Conservation (phyloP, 1,140 invertebrate genomes). For the Conopomorpha cramerella region DNA sequence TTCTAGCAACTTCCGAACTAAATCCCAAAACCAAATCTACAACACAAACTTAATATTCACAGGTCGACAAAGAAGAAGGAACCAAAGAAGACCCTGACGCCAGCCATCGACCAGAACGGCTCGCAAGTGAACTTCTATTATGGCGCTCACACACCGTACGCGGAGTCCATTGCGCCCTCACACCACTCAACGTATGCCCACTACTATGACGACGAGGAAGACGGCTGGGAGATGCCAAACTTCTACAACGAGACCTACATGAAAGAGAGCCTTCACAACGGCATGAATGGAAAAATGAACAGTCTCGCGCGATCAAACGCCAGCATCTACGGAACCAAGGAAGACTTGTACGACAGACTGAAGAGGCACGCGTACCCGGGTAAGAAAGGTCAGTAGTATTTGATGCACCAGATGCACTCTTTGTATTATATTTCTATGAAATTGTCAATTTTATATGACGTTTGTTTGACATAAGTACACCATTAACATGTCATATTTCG, state of each 20-base stretch:
- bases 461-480: too few relatives aligned
- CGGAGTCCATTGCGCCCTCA: constrained; percentile 91
- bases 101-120: constrained; percentile 84
- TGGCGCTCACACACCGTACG: constrained; percentile 87
- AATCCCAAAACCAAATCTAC: background rate
- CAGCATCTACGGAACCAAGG: constrained; percentile 93
- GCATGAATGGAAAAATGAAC: constrained; percentile 79
- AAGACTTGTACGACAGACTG: constrained; percentile 93
- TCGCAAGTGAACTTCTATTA: constrained; percentile 97
- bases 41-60: constrained; percentile 8
- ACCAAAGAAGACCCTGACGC: constrained; percentile 85
- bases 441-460: too few relatives aligned
- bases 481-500: too few relatives aligned
- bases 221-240: constrained; percentile 97
- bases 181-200: constrained; percentile 95
- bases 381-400: constrained; percentile 82
- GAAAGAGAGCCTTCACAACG: constrained; percentile 88
- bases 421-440: too few relatives aligned
- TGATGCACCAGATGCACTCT: too few relatives aligned
- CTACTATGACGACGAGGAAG: constrained; percentile 94
- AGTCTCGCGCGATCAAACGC: constrained; percentile 89
- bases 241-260: constrained; percentile 97
- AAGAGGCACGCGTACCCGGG: constrained; percentile 94
- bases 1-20: background rate
- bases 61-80: constrained; percentile 81